phyloP scores from a whole-genome alignment of 2,888 invertebrate species.

The Acronicta psi region DNA sequence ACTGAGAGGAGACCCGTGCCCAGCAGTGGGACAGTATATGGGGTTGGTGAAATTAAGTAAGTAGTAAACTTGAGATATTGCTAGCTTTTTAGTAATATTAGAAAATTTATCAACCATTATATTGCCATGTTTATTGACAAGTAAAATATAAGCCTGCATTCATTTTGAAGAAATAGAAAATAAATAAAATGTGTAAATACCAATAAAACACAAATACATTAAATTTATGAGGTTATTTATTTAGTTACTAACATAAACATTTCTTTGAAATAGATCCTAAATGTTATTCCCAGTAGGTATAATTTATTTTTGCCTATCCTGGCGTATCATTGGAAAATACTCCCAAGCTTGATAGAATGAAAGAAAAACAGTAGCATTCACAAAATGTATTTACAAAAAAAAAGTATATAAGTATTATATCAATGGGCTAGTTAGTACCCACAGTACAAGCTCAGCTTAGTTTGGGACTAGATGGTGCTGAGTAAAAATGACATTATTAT shows the following conservation, averaged over 20 bases:
- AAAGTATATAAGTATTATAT: too few species aligned
- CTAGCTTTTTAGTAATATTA: too few species aligned
- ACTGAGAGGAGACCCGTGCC: too few species aligned
- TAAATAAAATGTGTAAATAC: background rate
- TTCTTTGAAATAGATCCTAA: slow-evolving; percentile 18
- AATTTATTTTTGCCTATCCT: slow-evolving; percentile 9
- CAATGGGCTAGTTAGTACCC: too few species aligned
- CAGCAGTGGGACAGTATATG: too few species aligned
- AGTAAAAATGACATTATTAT: too few species aligned
- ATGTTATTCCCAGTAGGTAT: slow-evolving; percentile 15
- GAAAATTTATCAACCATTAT: too few species aligned
- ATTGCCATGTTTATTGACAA: background rate
- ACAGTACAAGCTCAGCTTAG: too few species aligned
- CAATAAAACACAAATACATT: slow-evolving; percentile 11
- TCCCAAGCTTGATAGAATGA: slow-evolving; percentile 6
- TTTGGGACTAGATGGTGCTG: too few species aligned
- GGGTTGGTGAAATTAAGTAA: too few species aligned
- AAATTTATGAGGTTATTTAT: slow-evolving; percentile 12
- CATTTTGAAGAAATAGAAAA: background rate
- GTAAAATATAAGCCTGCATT: slow-evolving; percentile 5
- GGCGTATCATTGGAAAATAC: slow-evolving; percentile 17
- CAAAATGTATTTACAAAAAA: too few species aligned
- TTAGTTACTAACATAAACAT: slow-evolving; percentile 5
- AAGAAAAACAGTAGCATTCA: slow-evolving; percentile 25
- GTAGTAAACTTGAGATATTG: too few species aligned